Conservation (phyloP, 2,888 invertebrate species). For the Pyrrhia umbra region DNA sequence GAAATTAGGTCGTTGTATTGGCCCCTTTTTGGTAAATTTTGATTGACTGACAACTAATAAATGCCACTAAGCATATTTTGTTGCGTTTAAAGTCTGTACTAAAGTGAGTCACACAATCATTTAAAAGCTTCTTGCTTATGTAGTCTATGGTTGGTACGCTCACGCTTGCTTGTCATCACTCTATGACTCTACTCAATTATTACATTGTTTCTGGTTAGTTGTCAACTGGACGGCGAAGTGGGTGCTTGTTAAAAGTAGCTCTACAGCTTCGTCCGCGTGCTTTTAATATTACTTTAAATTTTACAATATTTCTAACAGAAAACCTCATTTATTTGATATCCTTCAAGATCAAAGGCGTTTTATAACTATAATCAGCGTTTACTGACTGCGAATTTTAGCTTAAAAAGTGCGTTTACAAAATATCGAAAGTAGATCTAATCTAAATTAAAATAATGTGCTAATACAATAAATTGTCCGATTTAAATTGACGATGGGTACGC, state of each 20-base stretch:
- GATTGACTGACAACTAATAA: too few relatives aligned
- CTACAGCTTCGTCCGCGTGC: conserved; percentile 32
- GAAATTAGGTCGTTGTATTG: too few relatives aligned
- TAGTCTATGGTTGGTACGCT: not conserved
- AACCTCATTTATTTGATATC: conserved; percentile 18
- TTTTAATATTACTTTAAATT: conserved; percentile 12
- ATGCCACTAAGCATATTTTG: too few relatives aligned
- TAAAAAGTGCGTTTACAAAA: conserved; percentile 6
- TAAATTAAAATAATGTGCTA: conserved; percentile 48
- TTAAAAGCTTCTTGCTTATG: too few relatives aligned
- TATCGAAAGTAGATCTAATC: conserved; percentile 6
- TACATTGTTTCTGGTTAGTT: conserved; percentile 30
- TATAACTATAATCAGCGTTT: conserved; percentile 2
- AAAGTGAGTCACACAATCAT: too few relatives aligned
- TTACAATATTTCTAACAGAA: conserved; percentile 49
- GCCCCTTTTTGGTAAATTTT: too few relatives aligned
- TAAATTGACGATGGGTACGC: conserved; percentile 69
- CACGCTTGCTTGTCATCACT: too few relatives aligned
- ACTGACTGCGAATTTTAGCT: not conserved
- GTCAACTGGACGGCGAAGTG: conserved; percentile 43
- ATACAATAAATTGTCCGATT: conserved; percentile 13
- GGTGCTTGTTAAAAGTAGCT: conserved; percentile 34
- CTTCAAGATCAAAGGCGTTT: not conserved
- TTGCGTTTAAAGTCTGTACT: too few relatives aligned
- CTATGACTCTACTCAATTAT: not conserved